Evolutionary conservation across 2,888 invertebrate genomes (phyloP), one percentile per base, ranked within the genome.

Genomic region (Corbicula japonica): DNA sequence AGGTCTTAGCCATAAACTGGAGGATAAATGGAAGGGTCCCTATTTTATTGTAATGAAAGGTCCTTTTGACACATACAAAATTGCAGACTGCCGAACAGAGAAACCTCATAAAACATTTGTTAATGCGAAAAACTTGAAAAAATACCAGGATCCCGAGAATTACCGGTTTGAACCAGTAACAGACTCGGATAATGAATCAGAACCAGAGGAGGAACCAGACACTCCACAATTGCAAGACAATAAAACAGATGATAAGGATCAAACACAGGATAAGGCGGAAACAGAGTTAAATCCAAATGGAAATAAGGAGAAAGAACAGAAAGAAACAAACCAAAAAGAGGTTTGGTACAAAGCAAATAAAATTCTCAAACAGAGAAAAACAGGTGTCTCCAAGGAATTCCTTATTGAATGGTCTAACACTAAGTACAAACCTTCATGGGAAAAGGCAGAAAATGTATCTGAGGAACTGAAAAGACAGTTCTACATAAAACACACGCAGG

Each of bases 361-460:
- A 12, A 66, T 66, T 12, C 48, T 52, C 18, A 66, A 54, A 54
- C 66, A 66, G n/a, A 66, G 50, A 66, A 66, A 12, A 35, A 18
- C 30, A 23, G 58, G 60, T 12, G 21, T 15, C 2, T 18, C 15
- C 8, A 66, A 54, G n/a, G 15, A 66, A 5, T 66, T 34, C 30
- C 30, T 38, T 12, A 46, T 66, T 30, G 52, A 66, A 41, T 52
- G 54, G 66, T 26, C 10, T 18, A 23, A 54, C n/a, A n/a, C 35
- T 12, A 23, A 23, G 18, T n/a, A n/a, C 2, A 54, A 52, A 30
- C 54, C 66, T 15, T 66, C 66, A 52, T 66, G 68, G 66, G 48
- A 54, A 30, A 41, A 15, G 3, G 46, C 56, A 32, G 18, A 56
- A 2, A 34, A 68, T 48, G 63, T 63, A 26, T 21, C 48, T 15